Base-by-base conservation (phyloP, 1,140 invertebrate species). In the Temnothorax longispinosus region DNA sequence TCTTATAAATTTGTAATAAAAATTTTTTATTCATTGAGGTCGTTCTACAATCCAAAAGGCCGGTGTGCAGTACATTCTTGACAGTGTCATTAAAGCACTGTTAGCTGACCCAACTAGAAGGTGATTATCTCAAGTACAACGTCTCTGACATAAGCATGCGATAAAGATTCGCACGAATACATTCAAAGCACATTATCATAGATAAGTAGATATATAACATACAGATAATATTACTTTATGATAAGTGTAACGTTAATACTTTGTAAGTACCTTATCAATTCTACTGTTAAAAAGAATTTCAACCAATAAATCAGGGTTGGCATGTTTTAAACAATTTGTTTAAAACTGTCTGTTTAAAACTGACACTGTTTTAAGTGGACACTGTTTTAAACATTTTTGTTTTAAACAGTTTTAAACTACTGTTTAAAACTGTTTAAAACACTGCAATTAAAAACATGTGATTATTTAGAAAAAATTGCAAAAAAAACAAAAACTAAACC, bases 1-100 rank as follows among this genome's bases (percentile, higher is more conserved):
- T 77, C 38, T 71, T 64, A 78, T 8, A 27, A 52, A 4, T 3
- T 69, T 71, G 8, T 44, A 56, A 77, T 54, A n/a, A 81, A 56
- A 74, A 71, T 72, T 38, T 18, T 56, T 32, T 80, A 35, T 92
- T 88, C 85, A n/a, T 95, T 69, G 91, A 98, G 97, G 96, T 94
- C 96, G 96, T 15, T 96, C 96, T 15, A 93, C 92, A 1, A 98
- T 97, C 11, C 98, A 98, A 92, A 96, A 96, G 52, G 98, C 97
- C 18, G 98, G 98, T 1, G 98, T 99, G 0, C 97, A 98, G 93
- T 99, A 99, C 91, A 99, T 99, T 86, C 93, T 99, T 13, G 98
- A 99, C 94, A 98, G 98, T 0, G 98, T 99, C 0, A 95, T 99
- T 6, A 96, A 97, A 32, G 97, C 98, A 80, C 95, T 99, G 0